Evolutionary conservation across 1,140 invertebrate genomes (phyloP).

Genomic region (Sarcophaga bullata): DNA sequence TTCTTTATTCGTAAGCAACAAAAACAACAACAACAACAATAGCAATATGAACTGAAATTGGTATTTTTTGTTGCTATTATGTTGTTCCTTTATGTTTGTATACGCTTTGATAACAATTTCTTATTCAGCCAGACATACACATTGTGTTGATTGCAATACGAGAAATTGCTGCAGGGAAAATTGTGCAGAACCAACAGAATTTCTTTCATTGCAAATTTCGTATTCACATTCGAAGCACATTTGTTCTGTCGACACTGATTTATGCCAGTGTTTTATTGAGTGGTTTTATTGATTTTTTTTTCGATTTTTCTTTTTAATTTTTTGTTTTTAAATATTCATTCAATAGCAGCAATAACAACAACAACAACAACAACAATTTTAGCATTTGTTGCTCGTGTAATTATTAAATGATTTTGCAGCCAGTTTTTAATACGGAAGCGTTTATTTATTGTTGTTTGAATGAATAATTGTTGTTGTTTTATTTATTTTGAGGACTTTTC

Average conservation of each 20-base stretch:
- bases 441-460: background rate
- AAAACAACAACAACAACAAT: too few species aligned
- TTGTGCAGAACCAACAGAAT: background rate
- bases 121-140: background rate
- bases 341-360: background rate
- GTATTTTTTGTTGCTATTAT: background rate
- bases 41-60: too few species aligned
- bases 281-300: too few species aligned
- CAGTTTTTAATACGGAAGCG: conserved; percentile 1
- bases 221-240: conserved; percentile 17
- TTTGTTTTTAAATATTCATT: too few species aligned
- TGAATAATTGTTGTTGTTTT: too few species aligned
- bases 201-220: background rate
- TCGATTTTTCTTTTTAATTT: too few species aligned
- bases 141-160: conserved; percentile 23
- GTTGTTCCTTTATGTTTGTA: background rate
- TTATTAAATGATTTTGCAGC: background rate
- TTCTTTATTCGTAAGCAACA: too few species aligned
- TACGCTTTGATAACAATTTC: conserved; percentile 14
- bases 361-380: background rate
- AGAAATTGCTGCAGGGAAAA: conserved; percentile 34
- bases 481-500: too few species aligned
- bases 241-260: conserved; percentile 40
- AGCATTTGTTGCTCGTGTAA: background rate
- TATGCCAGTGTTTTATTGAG: conserved; percentile 31